A percentile compares a stretch with the other conserved stretches of the same genome.
These are phyloP conservation scores for Conchocele bisecta DNA, from an alignment of 2,888 invertebrate species.

Conservation along the genomic window DNA sequence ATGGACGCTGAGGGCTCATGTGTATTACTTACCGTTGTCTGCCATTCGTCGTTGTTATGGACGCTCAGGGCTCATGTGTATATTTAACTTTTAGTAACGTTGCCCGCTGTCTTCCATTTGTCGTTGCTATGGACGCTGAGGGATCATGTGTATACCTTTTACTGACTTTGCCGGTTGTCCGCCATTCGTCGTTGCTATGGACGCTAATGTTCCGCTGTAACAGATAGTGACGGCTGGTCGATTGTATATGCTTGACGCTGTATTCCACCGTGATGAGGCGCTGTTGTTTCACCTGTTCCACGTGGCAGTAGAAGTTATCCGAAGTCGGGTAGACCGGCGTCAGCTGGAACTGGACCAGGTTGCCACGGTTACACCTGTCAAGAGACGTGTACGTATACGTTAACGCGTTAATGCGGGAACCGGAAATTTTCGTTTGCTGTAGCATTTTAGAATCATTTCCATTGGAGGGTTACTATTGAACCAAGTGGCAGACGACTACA, in stretches of 20 bases:
- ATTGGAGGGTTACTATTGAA: too few species aligned
- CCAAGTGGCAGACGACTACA: too few species aligned
- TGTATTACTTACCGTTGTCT: constrained; percentile 62
- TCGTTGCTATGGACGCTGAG: too few species aligned
- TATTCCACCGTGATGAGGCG: constrained; percentile 69
- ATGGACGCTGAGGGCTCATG: too few species aligned
- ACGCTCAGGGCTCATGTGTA: too few species aligned
- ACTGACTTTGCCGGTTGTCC: constrained; percentile 62
- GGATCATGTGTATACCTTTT: constrained; percentile 53
- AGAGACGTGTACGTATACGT: too few species aligned
- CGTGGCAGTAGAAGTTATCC: constrained; percentile 71
- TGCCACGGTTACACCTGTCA: constrained; percentile 77
- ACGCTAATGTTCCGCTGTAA: constrained; percentile 42
- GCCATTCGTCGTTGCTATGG: constrained; percentile 67
- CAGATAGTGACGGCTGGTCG: constrained; percentile 10
- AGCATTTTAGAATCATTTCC: too few species aligned
- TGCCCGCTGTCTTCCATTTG: too few species aligned
- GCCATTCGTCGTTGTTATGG: too few species aligned
- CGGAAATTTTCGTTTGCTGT: too few species aligned
- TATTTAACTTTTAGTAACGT: too few species aligned
- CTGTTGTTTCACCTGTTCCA: constrained; percentile 64
- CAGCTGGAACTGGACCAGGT: constrained; percentile 76
- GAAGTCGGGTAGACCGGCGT: constrained; percentile 69
- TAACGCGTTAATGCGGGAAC: too few species aligned
- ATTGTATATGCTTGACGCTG: constrained; percentile 59